Evolutionary conservation across 2,888 invertebrate species (phyloP).

Genomic region (Rambutsinella grinnellia): DNA sequence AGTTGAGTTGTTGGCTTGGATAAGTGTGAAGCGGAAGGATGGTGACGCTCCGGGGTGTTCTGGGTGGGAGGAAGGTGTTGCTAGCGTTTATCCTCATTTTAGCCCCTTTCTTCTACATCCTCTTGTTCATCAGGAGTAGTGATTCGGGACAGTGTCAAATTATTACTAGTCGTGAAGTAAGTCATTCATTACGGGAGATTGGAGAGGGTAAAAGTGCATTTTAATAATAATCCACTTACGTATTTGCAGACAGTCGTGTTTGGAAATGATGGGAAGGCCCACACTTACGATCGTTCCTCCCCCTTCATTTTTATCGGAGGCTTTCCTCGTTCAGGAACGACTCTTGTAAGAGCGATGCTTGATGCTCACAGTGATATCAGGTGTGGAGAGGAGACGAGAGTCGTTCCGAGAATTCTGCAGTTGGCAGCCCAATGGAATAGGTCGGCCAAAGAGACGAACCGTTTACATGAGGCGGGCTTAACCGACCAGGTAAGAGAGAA

Average conservation of each 20-base stretch:
- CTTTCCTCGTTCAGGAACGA: conserved; percentile 97
- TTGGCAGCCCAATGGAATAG: conserved; percentile 96
- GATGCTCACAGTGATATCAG: conserved; percentile 84
- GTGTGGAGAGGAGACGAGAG: conserved; percentile 97
- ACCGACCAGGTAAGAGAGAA: conserved; percentile 78
- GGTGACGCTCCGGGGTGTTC: conserved; percentile 64
- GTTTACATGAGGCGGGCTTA: conserved; percentile 94
- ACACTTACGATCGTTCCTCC: conserved; percentile 87
- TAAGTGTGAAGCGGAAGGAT: conserved; percentile 54
- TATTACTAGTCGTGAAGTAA: conserved; percentile 66
- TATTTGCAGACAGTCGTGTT: conserved; percentile 75
- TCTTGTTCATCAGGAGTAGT: conserved; percentile 61
- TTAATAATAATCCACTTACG: neutral
- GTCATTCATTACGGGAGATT: conserved; percentile 3
- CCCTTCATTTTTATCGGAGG: conserved; percentile 98
- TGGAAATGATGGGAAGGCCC: conserved; percentile 76
- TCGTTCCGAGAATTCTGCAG: conserved; percentile 95
- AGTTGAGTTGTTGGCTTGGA: conserved; percentile 52
- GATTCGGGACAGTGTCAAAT: conserved; percentile 64
- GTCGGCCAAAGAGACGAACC: conserved; percentile 90
- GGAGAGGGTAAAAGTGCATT: neutral
- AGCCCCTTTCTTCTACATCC: conserved; percentile 62
- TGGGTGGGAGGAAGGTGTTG: conserved; percentile 59
- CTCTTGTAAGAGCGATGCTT: conserved; percentile 96
- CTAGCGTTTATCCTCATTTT: conserved; percentile 59